Evolutionary conservation across 2,797 vertebrate species (phyloP).

Genomic region (Hippocampus kuda): DNA sequence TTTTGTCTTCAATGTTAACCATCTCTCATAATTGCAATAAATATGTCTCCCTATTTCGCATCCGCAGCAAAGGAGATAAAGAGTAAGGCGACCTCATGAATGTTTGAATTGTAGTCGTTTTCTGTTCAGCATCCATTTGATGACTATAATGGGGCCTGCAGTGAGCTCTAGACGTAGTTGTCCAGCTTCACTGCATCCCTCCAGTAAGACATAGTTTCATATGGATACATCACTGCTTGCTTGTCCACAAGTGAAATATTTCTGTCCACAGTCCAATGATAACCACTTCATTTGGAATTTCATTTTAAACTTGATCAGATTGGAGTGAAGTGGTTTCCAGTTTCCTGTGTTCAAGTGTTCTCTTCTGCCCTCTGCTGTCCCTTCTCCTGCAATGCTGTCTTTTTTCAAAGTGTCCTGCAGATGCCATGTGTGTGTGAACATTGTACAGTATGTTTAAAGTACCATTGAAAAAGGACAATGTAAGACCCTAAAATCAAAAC

Average conservation of each 20-base stretch:
- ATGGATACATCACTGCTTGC: constrained; percentile 3
- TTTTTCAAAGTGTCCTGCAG: constrained; percentile 32
- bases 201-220: neutral
- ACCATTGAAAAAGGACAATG: neutral
- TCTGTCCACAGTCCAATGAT: constrained; percentile 24
- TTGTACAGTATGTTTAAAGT: neutral
- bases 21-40: neutral
- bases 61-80: constrained; percentile 64
- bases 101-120: constrained; percentile 4
- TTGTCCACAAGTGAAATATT: constrained; percentile 22
- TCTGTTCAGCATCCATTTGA: neutral
- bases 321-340: constrained; percentile 23
- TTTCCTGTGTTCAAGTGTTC: constrained; percentile 4
- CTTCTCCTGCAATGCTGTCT: constrained; percentile 1
- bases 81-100: constrained; percentile 54
- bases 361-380: constrained; percentile 31
- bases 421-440: neutral
- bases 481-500: constrained; percentile 1
- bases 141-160: neutral
- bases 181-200: neutral
- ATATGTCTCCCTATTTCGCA: constrained; percentile 21
- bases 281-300: neutral
- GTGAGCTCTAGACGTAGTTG: neutral
- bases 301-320: neutral
- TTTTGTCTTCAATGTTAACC: neutral